Evolutionary conservation across 2,888 invertebrate genomes (phyloP), one percentile per base, ranked within the genome.

Genomic region (Drosophila testacea): DNA sequence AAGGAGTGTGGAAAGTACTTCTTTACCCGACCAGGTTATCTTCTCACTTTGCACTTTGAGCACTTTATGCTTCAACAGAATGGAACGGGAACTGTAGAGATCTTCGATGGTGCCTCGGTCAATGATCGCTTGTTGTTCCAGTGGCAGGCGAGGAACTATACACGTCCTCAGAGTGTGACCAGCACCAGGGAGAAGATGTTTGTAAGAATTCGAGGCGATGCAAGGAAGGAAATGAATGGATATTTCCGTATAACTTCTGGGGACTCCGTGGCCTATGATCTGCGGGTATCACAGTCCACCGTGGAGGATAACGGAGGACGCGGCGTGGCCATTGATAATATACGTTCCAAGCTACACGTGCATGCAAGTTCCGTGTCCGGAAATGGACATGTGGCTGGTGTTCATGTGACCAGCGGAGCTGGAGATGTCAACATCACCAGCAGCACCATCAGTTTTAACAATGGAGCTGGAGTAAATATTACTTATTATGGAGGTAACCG

Each of bases 391-490:
- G 96, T 97, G 1, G 98, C 98, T 2, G 99, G 99, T 6, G 94
- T 99, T 4, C 97, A 98, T 88, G 95, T 99, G 2, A 94, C 96
- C 1, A 96, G 95, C 81, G 99, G 99, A 2, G 98, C 97, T 0
- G 98, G 98, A 1, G 98, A 99, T 91, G 95, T 99, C 0, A 98
- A 99, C 91, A 94, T 99, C 4, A 98, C 99, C 22, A 95, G 96
- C 83, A 97, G 98, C 75, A 94, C 96, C 83, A 96, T 99, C 77
- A 96, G 96, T 16, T 96, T 97, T 81, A 99, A 99, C 91, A 95
- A 95, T 89, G 98, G 98, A 1, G 98, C 98, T 88, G 99, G 99
- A 0, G 94, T 99, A 9, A 99, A 99, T 91, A 96, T 99, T 10
- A 98, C 98, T 0, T 97, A 97, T 69, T 96, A 97, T 4, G 99